Conservation (phyloP, 2,797 vertebrate genomes). For the Glossophaga mutica region DNA sequence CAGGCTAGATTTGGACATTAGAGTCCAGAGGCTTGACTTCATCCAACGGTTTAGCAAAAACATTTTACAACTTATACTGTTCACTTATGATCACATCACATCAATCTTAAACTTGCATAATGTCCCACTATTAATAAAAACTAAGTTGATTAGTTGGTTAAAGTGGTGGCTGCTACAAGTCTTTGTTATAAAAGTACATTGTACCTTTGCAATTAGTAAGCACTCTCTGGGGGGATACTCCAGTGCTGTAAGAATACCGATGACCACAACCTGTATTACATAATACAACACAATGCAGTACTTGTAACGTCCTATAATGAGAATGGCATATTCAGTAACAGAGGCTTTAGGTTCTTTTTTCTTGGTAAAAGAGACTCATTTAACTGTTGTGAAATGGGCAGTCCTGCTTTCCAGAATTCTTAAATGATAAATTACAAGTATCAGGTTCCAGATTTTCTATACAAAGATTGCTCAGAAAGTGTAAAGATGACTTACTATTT, state of each 20-base stretch:
- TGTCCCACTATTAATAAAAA: neutral
- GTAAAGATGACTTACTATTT: neutral
- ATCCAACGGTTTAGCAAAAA: neutral
- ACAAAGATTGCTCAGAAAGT: neutral
- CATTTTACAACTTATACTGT: neutral
- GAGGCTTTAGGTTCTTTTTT: neutral
- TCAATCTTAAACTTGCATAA: neutral
- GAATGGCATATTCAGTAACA: neutral
- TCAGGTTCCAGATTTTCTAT: neutral
- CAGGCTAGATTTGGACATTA: neutral
- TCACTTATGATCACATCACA: neutral
- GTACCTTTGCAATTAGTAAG: neutral
- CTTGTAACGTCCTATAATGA: neutral
- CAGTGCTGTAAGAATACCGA: neutral
- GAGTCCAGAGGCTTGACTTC: neutral
- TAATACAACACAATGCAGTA: neutral
- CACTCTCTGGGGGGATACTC: neutral
- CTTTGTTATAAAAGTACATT: neutral
- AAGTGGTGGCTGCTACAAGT: neutral
- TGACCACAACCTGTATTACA: neutral
- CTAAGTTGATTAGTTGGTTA: neutral
- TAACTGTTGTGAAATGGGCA: neutral
- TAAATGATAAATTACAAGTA: neutral
- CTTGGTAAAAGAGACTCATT: neutral
- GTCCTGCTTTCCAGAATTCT: neutral